These are phyloP conservation scores for Parnassius smintheus DNA, from an alignment of 2,888 invertebrate species.

Conservation along the genomic window DNA sequence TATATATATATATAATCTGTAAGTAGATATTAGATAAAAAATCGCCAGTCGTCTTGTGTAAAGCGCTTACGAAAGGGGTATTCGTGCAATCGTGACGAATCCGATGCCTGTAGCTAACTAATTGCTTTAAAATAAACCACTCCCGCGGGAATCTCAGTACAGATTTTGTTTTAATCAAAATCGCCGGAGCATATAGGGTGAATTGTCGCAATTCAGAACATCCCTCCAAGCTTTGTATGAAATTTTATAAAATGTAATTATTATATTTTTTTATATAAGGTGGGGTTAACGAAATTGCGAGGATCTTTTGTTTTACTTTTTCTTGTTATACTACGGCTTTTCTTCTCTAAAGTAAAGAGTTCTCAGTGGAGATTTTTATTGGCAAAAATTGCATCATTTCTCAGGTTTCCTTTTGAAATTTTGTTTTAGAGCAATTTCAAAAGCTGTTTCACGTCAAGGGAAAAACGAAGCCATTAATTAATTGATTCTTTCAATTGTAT, in stretches of 20 bases:
- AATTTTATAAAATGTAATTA: no score
- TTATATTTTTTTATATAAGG: no score
- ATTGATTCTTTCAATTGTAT: not conserved
- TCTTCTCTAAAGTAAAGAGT: slow-evolving; percentile 13
- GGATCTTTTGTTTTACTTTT: slow-evolving; percentile 7
- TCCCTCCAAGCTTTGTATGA: slow-evolving; percentile 12
- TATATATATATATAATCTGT: no score
- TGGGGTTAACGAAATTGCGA: not conserved
- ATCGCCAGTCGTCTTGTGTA: slow-evolving; percentile 37
- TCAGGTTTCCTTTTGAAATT: slow-evolving; percentile 21
- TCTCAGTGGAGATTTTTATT: slow-evolving; percentile 9
- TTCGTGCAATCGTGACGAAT: slow-evolving; percentile 76
- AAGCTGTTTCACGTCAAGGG: slow-evolving; percentile 4
- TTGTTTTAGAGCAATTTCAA: slow-evolving; percentile 1
- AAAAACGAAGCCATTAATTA: slow-evolving; percentile 2
- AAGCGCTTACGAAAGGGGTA: slow-evolving; percentile 63
- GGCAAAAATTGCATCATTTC: slow-evolving; percentile 14
- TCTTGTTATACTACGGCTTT: slow-evolving; percentile 8
- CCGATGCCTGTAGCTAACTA: slow-evolving; percentile 72
- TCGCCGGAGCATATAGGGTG: slow-evolving; percentile 49
- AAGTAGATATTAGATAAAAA: no score
- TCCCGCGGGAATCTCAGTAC: slow-evolving; percentile 60
- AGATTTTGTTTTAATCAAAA: slow-evolving; percentile 74
- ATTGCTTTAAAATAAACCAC: slow-evolving; percentile 78
- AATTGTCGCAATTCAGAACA: slow-evolving; percentile 42